phyloP scores from a whole-genome alignment of 2,797 vertebrate species.

The Tapera naevia region DNA sequence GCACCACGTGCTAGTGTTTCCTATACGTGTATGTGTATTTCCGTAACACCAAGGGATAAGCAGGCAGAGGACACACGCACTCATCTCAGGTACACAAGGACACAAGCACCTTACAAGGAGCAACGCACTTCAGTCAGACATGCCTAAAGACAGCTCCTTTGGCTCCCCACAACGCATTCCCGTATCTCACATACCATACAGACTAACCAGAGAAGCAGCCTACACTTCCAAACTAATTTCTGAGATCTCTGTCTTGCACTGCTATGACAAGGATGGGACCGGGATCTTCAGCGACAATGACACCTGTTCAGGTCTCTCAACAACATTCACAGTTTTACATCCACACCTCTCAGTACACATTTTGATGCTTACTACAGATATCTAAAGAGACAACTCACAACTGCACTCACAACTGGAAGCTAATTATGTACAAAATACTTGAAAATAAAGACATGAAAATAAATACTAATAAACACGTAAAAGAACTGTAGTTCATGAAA shows the following conservation, averaged over 20 bases:
- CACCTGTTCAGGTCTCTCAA: neutral
- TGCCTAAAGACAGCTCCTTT: neutral
- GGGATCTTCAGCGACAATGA: neutral
- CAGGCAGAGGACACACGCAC: accelerated
- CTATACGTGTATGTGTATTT: accelerated
- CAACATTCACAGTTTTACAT: neutral
- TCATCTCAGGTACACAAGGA: neutral
- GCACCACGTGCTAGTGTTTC: neutral
- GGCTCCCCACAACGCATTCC: neutral
- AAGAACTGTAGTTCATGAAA: neutral
- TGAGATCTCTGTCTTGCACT: neutral
- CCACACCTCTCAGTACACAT: neutral
- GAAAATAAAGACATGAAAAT: neutral
- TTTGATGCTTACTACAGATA: neutral
- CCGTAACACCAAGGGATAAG: neutral
- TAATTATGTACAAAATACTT: neutral
- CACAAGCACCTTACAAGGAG: neutral
- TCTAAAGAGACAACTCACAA: neutral
- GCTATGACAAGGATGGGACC: neutral
- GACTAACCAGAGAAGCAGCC: neutral
- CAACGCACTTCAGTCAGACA: neutral
- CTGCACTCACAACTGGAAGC: neutral
- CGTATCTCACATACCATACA: accelerated
- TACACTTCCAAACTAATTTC: neutral
- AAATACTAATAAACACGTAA: neutral